These are phyloP conservation scores for Drosophila anomalata DNA, from an alignment of 2,888 invertebrate species.

Conservation along the genomic window DNA sequence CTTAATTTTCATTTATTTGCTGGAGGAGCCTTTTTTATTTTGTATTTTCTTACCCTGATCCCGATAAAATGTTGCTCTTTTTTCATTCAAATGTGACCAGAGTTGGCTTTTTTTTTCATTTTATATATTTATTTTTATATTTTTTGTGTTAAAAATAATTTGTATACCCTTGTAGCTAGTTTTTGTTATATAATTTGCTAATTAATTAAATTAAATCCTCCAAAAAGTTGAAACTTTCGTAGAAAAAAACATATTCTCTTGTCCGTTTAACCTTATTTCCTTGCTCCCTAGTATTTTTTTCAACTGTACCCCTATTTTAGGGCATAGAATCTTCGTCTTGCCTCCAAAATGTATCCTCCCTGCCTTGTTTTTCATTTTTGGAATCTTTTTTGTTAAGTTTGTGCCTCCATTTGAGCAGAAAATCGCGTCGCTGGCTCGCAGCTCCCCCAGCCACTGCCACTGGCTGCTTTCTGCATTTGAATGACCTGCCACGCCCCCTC, in stretches of 20 bases:
- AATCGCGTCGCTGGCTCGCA: slow-evolving; percentile 22
- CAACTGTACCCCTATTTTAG: background rate
- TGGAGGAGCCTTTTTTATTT: slow-evolving; percentile 12
- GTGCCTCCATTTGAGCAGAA: slow-evolving; percentile 36
- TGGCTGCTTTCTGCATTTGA: slow-evolving; percentile 66
- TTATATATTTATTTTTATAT: no score
- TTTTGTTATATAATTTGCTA: no score
- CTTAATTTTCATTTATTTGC: slow-evolving; percentile 41
- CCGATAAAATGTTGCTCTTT: slow-evolving; percentile 17
- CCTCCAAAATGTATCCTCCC: background rate
- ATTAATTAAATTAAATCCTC: no score
- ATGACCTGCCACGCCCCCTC: slow-evolving; percentile 62
- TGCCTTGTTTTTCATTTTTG: slow-evolving; percentile 4
- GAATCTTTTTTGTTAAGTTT: slow-evolving; percentile 18
- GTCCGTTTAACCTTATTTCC: background rate
- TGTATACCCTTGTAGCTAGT: no score
- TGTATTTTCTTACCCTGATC: background rate
- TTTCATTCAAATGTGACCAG: background rate
- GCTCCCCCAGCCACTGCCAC: slow-evolving; percentile 2
- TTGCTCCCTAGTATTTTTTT: background rate
- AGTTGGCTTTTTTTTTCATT: background rate
- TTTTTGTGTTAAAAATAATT: no score
- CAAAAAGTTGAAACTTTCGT: no score
- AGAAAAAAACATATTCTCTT: no score
- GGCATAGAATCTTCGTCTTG: background rate